phyloP scores from a whole-genome alignment of 1,140 invertebrate genomes.

The Harpegnathos saltator region DNA sequence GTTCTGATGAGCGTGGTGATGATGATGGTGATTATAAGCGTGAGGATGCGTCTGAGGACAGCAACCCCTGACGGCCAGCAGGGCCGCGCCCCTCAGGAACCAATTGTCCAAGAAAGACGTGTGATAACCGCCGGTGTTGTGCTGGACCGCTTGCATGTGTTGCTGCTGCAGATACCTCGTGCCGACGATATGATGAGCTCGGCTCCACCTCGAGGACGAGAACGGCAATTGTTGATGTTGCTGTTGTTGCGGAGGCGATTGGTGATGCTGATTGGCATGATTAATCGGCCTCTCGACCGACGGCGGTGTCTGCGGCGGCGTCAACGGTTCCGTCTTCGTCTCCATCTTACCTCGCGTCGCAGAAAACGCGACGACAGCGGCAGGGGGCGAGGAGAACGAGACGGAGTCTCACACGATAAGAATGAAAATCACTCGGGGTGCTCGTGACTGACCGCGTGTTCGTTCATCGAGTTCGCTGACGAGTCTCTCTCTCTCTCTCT shows the following conservation, averaged over 20 bases:
- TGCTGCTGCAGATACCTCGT: constrained; percentile 63
- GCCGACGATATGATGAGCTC: constrained; percentile 48
- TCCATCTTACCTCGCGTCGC: constrained; percentile 44
- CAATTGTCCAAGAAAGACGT: constrained; percentile 89
- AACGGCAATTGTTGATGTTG: constrained; percentile 57
- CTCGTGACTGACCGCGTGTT: not conserved
- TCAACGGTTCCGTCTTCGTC: constrained; percentile 86
- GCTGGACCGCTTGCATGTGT: constrained; percentile 79
- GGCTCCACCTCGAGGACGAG: constrained; percentile 67
- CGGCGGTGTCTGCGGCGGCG: constrained; percentile 91
- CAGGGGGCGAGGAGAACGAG: no score
- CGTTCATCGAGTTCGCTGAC: not conserved
- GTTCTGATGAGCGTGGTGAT: constrained; percentile 77
- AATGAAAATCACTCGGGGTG: not conserved
- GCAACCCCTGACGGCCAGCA: constrained; percentile 79
- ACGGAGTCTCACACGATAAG: no score
- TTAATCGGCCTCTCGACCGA: constrained; percentile 81
- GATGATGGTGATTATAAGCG: constrained; percentile 81
- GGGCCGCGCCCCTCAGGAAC: constrained; percentile 89
- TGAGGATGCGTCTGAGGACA: constrained; percentile 73
- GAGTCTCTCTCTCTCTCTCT: no score
- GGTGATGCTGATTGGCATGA: constrained; percentile 65
- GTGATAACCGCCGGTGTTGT: constrained; percentile 84
- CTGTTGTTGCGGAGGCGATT: constrained; percentile 18
- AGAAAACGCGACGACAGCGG: no score